These are phyloP conservation scores for Empidonax alnorum DNA, from an alignment of 2,113 vertebrate species.

Conservation along the genomic window DNA sequence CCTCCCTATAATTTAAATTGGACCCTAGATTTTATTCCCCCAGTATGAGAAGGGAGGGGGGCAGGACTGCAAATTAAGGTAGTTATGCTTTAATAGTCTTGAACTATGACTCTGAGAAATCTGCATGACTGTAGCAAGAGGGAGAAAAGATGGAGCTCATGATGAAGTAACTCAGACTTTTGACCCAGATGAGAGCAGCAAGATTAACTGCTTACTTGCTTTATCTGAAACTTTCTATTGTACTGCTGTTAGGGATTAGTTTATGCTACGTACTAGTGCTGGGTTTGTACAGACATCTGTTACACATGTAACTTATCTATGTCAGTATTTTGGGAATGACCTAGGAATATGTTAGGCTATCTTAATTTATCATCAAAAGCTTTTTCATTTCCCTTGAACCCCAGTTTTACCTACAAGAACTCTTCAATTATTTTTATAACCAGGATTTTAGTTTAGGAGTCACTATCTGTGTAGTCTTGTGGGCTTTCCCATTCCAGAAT, in stretches of 20 bases:
- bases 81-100: background rate
- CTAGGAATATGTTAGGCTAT: background rate
- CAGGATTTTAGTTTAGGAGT: background rate
- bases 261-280: background rate
- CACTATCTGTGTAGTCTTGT: background rate
- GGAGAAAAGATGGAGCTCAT: background rate
- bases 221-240: background rate
- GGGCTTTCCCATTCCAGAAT: background rate
- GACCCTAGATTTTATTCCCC: background rate
- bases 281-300: background rate
- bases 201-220: background rate
- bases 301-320: accelerated
- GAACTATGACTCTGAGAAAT: background rate
- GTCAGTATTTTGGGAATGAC: background rate
- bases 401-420: background rate
- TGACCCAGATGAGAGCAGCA: background rate
- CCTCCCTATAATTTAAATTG: background rate
- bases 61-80: background rate
- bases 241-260: background rate
- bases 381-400: background rate
- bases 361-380: background rate
- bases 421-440: background rate
- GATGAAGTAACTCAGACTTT: background rate
- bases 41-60: background rate
- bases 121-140: background rate